Base-by-base conservation (phyloP, 2,888 invertebrate species). In the Lasioglossum marginatum region DNA sequence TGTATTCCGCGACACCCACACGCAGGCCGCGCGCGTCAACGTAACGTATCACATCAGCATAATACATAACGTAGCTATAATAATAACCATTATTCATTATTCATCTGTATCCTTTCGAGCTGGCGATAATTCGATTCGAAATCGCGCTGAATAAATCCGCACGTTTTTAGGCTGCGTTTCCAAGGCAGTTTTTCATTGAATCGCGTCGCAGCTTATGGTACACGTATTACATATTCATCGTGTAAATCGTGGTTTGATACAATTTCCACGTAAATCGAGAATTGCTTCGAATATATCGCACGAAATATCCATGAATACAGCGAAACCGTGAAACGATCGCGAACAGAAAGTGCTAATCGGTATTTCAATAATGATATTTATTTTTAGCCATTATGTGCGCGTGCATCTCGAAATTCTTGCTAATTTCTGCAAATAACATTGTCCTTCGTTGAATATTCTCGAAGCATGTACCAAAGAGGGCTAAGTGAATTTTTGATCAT, bases 41-140 rank as follows among this genome's bases (percentile, higher is more conserved):
- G 19, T 19, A 66, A 66, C 66, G 66, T 66, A 66, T 34, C 34
- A 66, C 34, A 66, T 31, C 66, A 66, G 34, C 66, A 66, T 66
- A 66, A 66, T 66, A 19, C 34, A 66, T 31, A 34, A 66, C 66
- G 66, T 19, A 43, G 43, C 43, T 43, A 66, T 66, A 66, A 66
- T 66, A 66, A 66, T 66, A 66, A 66, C 8, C 66, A 19, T 66
- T 66, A 66, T 66, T 66, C 66, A 66, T 66, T 66, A 66, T 66
- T 66, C 66, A 19, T 66, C 66, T 34, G 34, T 34, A 66, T 34
- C 66, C 31, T 66, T 66, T 66, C 31, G 19, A 6, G 66, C 8
- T 14, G 31, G 8, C 66, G 66, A 66, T 66, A 66, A 66, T 66
- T 66, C 66, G 34, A 66, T 66, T 66, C 66, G 66, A 66, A 66